These are phyloP conservation scores for Axinella damicornis DNA, from an alignment of 37 sponge, comb jelly and placozoan species.

Conservation along the genomic window DNA sequence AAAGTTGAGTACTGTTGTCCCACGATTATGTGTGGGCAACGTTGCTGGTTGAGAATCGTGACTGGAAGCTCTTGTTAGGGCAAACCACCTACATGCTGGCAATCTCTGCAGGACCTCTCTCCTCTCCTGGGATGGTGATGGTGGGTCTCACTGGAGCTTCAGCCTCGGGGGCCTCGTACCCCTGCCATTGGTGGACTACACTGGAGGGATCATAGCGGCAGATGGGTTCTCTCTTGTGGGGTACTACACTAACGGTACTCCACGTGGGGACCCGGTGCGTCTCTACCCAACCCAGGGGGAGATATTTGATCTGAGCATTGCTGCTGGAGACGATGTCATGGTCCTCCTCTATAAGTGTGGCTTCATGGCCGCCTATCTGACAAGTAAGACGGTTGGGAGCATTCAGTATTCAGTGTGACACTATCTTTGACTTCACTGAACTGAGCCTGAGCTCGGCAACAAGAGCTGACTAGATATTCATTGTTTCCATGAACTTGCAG, in stretches of 20 bases:
- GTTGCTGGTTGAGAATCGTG: too few relatives aligned
- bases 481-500: too few relatives aligned
- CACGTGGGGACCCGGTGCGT: not conserved
- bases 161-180: not conserved
- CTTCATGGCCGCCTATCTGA: conserved; percentile 17
- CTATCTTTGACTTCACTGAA: too few relatives aligned
- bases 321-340: not conserved
- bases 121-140: not conserved
- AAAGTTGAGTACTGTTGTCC: too few relatives aligned
- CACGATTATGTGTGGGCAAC: too few relatives aligned
- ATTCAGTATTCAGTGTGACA: too few relatives aligned
- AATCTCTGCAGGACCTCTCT: not conserved
- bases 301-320: conserved; percentile 12
- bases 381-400: conserved; percentile 13
- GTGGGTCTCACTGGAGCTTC: not conserved
- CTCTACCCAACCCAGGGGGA: conserved; percentile 19
- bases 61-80: too few relatives aligned
- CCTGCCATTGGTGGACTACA: conserved; percentile 23
- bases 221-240: conserved; percentile 28
- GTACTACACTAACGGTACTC: conserved; percentile 1
- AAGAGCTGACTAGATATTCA: too few relatives aligned
- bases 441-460: too few relatives aligned
- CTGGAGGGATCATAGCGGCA: conserved; percentile 26
- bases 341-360: conserved; percentile 45
- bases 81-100: too few relatives aligned